Conservation (phyloP, 1,140 invertebrate genomes). For the Oedothorax gibbosus region DNA sequence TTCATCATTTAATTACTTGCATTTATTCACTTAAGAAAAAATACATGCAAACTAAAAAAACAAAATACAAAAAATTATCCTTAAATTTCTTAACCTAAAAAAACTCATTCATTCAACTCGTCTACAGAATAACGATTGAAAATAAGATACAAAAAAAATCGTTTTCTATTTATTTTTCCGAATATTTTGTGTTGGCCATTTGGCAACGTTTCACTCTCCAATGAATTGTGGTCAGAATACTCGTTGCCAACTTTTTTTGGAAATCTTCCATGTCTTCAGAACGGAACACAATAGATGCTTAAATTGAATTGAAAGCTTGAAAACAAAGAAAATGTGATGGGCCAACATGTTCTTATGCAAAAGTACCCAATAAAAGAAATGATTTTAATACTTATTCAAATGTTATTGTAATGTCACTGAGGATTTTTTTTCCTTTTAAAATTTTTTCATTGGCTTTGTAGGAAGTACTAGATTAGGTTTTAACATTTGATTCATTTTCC, state of each 20-base stretch:
- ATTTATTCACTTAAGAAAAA: too few species aligned
- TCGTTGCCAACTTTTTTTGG: slow-evolving; percentile 43
- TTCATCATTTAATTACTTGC: too few species aligned
- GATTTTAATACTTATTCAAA: background rate
- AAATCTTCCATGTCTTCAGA: slow-evolving; percentile 12
- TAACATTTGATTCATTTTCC: too few species aligned
- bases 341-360: background rate
- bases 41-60: too few species aligned
- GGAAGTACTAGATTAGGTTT: too few species aligned
- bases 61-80: too few species aligned
- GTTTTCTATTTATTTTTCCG: slow-evolving; percentile 5
- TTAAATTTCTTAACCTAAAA: too few species aligned
- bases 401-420: background rate
- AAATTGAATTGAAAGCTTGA: slow-evolving; percentile 18
- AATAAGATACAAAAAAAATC: too few species aligned
- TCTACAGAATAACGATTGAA: too few species aligned
- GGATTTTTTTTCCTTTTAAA: background rate
- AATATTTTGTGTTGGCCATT: slow-evolving; percentile 36
- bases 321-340: background rate
- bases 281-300: slow-evolving; percentile 10
- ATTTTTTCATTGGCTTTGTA: background rate
- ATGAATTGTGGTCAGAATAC: slow-evolving; percentile 28
- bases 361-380: background rate
- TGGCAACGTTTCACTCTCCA: slow-evolving; percentile 18
- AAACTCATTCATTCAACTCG: too few species aligned